A percentile compares a stretch with the other conserved stretches of the same genome.
phyloP scores from a whole-genome alignment of 1,140 invertebrate species.

The Drosophila kepulauana region DNA sequence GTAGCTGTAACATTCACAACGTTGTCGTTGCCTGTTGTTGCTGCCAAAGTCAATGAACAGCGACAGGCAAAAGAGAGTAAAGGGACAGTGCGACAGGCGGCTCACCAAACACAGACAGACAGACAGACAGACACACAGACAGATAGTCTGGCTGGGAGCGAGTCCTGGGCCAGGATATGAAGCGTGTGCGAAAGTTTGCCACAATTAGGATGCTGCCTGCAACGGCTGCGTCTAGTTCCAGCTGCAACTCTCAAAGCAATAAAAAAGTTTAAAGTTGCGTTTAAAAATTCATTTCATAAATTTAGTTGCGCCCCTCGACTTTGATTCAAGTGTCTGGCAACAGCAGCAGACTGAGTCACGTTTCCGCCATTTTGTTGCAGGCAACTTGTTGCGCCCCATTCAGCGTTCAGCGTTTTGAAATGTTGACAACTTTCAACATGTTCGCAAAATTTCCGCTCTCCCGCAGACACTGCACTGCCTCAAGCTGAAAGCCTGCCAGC shows the following conservation, averaged over 20 bases:
- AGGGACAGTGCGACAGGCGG: conserved; percentile 45
- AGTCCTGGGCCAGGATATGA: conserved; percentile 59
- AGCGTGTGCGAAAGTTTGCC: conserved; percentile 75
- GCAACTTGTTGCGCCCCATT: conserved; percentile 70
- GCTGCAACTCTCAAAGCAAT: conserved; percentile 60
- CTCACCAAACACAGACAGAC: conserved; percentile 37
- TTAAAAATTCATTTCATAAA: conserved; percentile 81
- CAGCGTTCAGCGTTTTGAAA: conserved; percentile 16
- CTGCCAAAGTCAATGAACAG: conserved; percentile 81
- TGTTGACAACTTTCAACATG: conserved; percentile 67
- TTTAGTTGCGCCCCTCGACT: conserved; percentile 55
- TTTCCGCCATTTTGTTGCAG: conserved; percentile 79
- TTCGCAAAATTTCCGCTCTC: conserved; percentile 70
- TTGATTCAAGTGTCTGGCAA: conserved; percentile 62
- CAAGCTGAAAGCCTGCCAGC: conserved; percentile 44
- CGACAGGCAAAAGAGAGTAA: conserved; percentile 34
- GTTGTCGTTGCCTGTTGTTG: conserved; percentile 48
- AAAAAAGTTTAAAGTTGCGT: conserved; percentile 81
- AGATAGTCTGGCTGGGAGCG: too few relatives aligned
- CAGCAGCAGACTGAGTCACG: conserved; percentile 65
- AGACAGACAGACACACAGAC: conserved; percentile 13
- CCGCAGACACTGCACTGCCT: not conserved
- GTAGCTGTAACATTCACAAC: conserved; percentile 38
- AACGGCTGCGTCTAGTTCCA: conserved; percentile 5
- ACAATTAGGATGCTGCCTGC: conserved; percentile 73